Conservation (phyloP, 1,140 invertebrate genomes). For the Cyclina sinensis region DNA sequence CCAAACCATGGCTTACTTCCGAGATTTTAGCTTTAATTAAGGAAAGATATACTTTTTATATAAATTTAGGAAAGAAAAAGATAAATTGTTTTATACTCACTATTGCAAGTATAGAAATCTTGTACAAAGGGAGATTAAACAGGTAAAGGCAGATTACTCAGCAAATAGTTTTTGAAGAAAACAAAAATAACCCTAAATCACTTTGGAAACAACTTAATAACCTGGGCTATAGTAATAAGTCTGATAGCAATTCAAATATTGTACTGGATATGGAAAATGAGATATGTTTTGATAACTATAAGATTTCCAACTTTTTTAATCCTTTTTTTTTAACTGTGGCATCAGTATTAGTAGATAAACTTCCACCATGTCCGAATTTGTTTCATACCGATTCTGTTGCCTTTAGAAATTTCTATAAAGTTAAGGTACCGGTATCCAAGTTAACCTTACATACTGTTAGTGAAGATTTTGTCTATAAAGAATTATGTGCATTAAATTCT, state of each 20-base stretch:
- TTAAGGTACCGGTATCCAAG: not conserved
- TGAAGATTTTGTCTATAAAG: constrained; percentile 50
- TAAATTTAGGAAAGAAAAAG: constrained; percentile 13
- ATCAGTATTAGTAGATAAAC: not conserved
- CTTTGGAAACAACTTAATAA: constrained; percentile 5
- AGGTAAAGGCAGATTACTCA: constrained; percentile 28
- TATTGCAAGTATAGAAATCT: constrained; percentile 29
- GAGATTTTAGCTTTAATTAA: constrained; percentile 36
- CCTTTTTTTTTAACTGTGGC: constrained; percentile 33
- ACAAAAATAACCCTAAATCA: constrained; percentile 36
- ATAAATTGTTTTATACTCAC: not conserved
- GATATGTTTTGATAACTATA: constrained; percentile 2
- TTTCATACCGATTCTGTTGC: not conserved
- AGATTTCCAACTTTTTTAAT: constrained; percentile 11
- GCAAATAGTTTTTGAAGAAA: constrained; percentile 23
- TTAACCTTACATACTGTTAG: not conserved
- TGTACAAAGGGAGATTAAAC: constrained; percentile 32
- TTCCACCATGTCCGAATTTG: not conserved
- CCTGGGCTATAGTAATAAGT: constrained; percentile 10
- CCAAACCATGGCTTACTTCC: constrained; percentile 9
- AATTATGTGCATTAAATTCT: constrained; percentile 19
- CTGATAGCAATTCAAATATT: not conserved
- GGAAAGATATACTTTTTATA: constrained; percentile 11
- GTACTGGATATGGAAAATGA: constrained; percentile 39
- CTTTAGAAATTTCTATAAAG: constrained; percentile 5